phyloP scores from a whole-genome alignment of 1,140 invertebrate species.

The Cydia splendana region DNA sequence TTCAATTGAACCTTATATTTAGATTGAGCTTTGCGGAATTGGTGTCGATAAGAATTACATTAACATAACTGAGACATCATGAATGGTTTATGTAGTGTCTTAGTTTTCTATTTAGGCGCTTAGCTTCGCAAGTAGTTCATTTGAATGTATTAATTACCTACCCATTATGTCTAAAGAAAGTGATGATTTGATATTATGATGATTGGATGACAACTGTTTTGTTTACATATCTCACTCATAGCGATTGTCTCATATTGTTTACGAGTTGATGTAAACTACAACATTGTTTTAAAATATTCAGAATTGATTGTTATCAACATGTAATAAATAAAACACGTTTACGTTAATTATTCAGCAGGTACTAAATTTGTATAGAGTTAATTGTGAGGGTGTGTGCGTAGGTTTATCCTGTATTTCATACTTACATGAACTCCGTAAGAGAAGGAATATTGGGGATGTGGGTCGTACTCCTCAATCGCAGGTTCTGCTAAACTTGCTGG shows the following conservation, averaged over 20 bases:
- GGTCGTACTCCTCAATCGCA: conserved; percentile 41
- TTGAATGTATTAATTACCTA: not conserved
- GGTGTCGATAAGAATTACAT: not conserved
- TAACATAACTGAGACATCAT: not conserved
- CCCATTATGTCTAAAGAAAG: not conserved
- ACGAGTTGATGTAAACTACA: not conserved
- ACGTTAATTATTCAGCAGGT: not conserved
- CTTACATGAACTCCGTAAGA: conserved; percentile 68
- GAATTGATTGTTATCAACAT: not conserved
- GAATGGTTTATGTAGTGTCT: not conserved
- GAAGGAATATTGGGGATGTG: conserved; percentile 56
- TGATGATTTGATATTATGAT: not conserved
- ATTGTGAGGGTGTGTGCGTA: no score
- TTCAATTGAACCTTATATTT: not conserved
- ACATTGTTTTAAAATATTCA: not conserved
- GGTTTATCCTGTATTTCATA: conserved; percentile 35
- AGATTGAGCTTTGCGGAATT: not conserved
- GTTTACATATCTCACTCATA: not conserved
- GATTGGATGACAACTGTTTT: not conserved
- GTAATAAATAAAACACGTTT: not conserved
- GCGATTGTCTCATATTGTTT: not conserved
- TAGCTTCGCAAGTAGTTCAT: not conserved
- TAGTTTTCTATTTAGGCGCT: not conserved
- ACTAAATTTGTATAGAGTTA: not conserved
- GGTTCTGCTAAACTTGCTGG: conserved; percentile 39